Percentiles rank a stretch among this genome's conserved stretches.
phyloP scores from a whole-genome alignment of 1,140 invertebrate genomes.

The Aporrectodea caliginosa region DNA sequence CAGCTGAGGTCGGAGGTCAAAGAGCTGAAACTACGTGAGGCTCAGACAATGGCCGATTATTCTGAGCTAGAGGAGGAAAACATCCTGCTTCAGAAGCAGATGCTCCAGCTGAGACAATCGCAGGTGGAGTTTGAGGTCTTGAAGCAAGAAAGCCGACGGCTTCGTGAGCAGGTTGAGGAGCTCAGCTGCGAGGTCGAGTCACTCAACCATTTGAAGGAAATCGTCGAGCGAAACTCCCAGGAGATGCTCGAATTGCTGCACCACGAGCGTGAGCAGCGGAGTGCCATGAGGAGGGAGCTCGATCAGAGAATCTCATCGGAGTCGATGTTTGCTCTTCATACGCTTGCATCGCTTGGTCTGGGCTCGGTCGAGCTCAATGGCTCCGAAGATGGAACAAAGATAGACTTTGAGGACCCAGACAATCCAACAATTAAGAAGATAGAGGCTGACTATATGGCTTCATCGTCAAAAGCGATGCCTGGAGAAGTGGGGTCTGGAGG shows the following conservation, averaged over 20 bases:
- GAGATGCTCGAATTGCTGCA: slow-evolving; percentile 89
- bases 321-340: slow-evolving; percentile 76
- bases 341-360: slow-evolving; percentile 27
- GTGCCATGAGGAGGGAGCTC: slow-evolving; percentile 92
- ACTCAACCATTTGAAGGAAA: slow-evolving; percentile 81
- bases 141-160: slow-evolving; percentile 88
- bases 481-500: neutral
- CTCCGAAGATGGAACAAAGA: slow-evolving; percentile 30
- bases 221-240: slow-evolving; percentile 90
- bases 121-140: slow-evolving; percentile 94
- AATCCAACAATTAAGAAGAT: slow-evolving; percentile 71
- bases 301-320: slow-evolving; percentile 74
- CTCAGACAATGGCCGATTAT: slow-evolving; percentile 83
- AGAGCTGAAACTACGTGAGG: slow-evolving; percentile 86
- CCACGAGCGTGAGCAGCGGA: slow-evolving; percentile 92
- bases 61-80: slow-evolving; percentile 98
- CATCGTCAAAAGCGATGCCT: slow-evolving; percentile 31
- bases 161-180: slow-evolving; percentile 56
- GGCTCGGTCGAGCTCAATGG: neutral
- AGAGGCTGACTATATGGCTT: slow-evolving; percentile 66
- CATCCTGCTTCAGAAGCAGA: slow-evolving; percentile 93
- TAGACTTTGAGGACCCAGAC: slow-evolving; percentile 62
- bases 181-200: slow-evolving; percentile 58
- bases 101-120: slow-evolving; percentile 70
- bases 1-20: slow-evolving; percentile 72